These are phyloP conservation scores for Gonioctena quinquepunctata DNA, from an alignment of 1,140 invertebrate genomes.

Conservation along the genomic window DNA sequence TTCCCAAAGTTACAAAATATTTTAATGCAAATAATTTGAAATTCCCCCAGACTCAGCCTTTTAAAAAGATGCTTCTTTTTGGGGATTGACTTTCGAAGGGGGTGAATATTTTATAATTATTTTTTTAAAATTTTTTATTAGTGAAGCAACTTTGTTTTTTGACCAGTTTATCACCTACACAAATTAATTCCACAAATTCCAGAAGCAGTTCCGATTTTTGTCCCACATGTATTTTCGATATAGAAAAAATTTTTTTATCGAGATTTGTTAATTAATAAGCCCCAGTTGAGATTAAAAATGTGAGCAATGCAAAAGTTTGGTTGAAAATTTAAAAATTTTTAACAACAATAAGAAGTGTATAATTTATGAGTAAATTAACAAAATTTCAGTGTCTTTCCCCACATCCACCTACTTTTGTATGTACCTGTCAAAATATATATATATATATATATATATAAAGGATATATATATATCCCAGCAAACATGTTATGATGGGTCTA, in stretches of 20 bases:
- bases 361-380: too few species aligned
- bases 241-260: not conserved
- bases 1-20: not conserved
- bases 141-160: not conserved
- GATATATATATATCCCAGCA: too few species aligned
- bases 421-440: too few species aligned
- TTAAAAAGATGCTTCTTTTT: not conserved
- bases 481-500: too few species aligned
- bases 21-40: not conserved
- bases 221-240: not conserved
- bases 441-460: too few species aligned
- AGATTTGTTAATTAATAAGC: too few species aligned
- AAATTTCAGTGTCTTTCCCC: too few species aligned
- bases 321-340: conserved; percentile 5
- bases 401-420: too few species aligned
- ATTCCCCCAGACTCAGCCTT: not conserved
- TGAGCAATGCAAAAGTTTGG: conserved; percentile 5
- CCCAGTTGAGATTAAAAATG: not conserved
- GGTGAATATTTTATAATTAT: not conserved
- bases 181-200: not conserved
- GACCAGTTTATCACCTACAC: not conserved
- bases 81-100: too few species aligned
- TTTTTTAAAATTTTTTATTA: not conserved
- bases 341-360: too few species aligned
- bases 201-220: not conserved